Evolutionary conservation across 23 tunicate genomes (phyloP), one percentile per base, ranked within the genome.

Genomic region (Phallusia fumigata): DNA sequence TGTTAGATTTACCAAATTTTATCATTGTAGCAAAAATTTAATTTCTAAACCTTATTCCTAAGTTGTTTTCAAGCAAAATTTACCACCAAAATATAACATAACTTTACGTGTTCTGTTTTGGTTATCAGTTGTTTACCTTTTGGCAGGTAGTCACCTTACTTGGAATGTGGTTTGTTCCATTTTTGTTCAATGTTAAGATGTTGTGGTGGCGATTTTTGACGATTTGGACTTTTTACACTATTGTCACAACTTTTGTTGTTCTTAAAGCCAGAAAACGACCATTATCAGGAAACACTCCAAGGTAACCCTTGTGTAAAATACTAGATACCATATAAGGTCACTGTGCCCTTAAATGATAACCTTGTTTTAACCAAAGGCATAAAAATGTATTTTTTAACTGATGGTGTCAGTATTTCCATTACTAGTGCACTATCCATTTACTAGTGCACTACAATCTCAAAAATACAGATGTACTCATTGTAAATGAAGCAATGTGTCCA

Each of bases 161-260:
- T 82, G 98, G 98, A 31, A 89, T 94, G 94, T 94, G 98, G 98
- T 34, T 83, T 35, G 83, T 94, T n/a, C 98, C 98, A 19, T 32
- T 94, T n/a, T 44, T 81, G 8, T 94, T 90, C 74, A 40, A 83
- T 8, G 6, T 82, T 0, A 76, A 86, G 26, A 52, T 73, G 64
- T 26, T 53, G 5, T 94, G 94, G 94, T 86, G 81, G 87, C 64
- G 94, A 74, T 94, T 94, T 80, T 30, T 94, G 34, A 33, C 52
- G 10, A 83, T 77, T 22, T 94, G 98, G 98, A 15, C 64, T 5
- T 32, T 94, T 52, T 94, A 80, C 73, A 94, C 98, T 19, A 36
- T 83, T 34, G 76, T 86, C 13, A 94, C 98, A 13, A 44, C 34
- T 33, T 83, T 95, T 76, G 79, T 95, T 30, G 52, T 87, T 36